A percentile compares a stretch with the other conserved stretches of the same genome.
phyloP scores from a whole-genome alignment of 2,113 vertebrate species.

The Telmatochromis brachygnathus region DNA sequence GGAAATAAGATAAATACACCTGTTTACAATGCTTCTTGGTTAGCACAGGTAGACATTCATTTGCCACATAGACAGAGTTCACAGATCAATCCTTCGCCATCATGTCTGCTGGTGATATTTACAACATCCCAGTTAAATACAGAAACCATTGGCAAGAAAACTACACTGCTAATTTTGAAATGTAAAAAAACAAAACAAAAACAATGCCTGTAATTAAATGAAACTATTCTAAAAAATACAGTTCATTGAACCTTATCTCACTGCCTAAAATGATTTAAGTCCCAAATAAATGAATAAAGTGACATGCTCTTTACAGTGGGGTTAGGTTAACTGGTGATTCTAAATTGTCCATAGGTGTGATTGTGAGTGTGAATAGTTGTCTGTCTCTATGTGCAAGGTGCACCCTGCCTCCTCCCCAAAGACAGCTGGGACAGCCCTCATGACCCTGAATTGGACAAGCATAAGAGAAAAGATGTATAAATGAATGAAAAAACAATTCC shows the following conservation, averaged over 20 bases:
- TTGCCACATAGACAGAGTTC: background rate
- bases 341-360: background rate
- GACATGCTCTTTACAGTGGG: background rate
- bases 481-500: background rate
- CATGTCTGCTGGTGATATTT: background rate
- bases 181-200: background rate
- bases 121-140: background rate
- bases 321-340: background rate
- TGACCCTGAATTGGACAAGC: background rate
- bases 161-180: background rate
- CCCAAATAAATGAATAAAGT: background rate
- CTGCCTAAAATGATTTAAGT: background rate
- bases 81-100: background rate
- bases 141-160: background rate
- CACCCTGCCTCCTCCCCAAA: background rate
- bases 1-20: background rate
- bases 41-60: background rate
- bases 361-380: background rate
- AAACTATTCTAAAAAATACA: background rate
- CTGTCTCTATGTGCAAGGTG: background rate
- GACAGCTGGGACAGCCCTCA: background rate
- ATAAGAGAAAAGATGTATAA: background rate
- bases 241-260: background rate
- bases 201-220: background rate
- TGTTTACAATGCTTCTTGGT: background rate